phyloP scores from a whole-genome alignment of 1,140 invertebrate genomes.

The Drosophila athabasca region DNA sequence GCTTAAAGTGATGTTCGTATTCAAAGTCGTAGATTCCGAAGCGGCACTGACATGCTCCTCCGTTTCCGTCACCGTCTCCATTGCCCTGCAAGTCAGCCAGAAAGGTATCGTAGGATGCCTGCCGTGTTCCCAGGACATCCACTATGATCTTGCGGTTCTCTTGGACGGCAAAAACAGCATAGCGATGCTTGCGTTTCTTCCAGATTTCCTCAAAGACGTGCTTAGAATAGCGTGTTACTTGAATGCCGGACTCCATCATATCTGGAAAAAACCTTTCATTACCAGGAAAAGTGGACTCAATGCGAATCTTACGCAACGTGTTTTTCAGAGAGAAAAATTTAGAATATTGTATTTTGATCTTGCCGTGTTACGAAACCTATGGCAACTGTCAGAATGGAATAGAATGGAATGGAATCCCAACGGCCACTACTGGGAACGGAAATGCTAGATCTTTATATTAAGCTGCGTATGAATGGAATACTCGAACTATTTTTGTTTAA shows the following conservation, averaged over 20 bases:
- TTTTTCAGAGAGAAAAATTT: background rate
- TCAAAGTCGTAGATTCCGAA: slow-evolving; percentile 58
- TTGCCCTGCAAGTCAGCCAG: slow-evolving; percentile 27
- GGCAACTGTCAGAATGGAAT: background rate
- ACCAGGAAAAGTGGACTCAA: too few species aligned
- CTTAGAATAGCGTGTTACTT: slow-evolving; percentile 31
- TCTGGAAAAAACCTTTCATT: background rate
- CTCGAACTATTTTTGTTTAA: background rate
- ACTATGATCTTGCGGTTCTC: slow-evolving; percentile 34
- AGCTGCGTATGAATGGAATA: too few species aligned
- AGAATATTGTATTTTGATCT: background rate
- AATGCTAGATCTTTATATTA: too few species aligned
- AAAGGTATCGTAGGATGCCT: slow-evolving; percentile 48
- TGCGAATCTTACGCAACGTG: too few species aligned
- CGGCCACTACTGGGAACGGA: background rate
- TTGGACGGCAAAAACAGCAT: slow-evolving; percentile 48
- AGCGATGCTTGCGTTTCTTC: slow-evolving; percentile 47
- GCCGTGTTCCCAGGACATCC: slow-evolving; percentile 33
- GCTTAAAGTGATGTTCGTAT: slow-evolving; percentile 44
- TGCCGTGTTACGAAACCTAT: background rate
- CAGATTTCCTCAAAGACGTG: slow-evolving; percentile 51
- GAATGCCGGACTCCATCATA: slow-evolving; percentile 53
- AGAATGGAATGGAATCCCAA: too few species aligned
- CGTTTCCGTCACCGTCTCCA: background rate
- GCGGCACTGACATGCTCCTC: slow-evolving; percentile 34